Evolutionary conservation across 2,797 vertebrate species (phyloP).

Genomic region (Cynopterus sphinx): DNA sequence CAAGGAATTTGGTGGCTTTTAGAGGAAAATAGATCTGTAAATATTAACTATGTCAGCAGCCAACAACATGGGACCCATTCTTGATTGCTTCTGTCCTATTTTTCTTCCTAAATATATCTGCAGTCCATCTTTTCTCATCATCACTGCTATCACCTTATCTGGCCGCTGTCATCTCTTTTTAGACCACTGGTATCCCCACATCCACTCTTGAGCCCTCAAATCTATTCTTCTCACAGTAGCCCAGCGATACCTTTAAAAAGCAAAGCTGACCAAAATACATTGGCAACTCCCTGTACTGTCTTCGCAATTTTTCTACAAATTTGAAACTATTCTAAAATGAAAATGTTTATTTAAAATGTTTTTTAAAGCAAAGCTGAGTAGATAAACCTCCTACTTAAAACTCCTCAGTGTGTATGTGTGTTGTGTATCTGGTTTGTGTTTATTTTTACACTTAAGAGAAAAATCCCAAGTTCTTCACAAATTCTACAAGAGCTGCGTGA

Average conservation of each 20-base stretch:
- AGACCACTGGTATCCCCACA: background rate
- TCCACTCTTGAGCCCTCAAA: background rate
- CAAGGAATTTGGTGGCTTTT: background rate
- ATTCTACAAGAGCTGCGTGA: background rate
- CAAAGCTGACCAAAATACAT: background rate
- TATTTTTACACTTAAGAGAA: background rate
- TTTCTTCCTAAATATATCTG: background rate
- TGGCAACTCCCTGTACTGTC: background rate
- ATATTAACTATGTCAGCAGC: background rate
- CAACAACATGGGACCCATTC: background rate
- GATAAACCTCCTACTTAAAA: background rate
- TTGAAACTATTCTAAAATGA: constrained; percentile 5
- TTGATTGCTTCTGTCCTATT: constrained; percentile 10
- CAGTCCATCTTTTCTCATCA: background rate
- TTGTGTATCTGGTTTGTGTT: too few species aligned
- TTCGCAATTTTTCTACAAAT: background rate
- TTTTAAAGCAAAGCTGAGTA: background rate
- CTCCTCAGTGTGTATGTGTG: background rate
- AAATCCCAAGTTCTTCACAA: background rate
- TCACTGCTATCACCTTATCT: background rate
- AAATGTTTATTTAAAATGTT: background rate
- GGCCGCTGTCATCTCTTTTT: background rate
- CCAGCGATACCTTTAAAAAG: background rate
- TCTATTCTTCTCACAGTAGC: background rate
- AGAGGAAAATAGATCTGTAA: background rate